Base-by-base conservation (phyloP, 2,113 vertebrate species). In the Podarcis raffonei region DNA sequence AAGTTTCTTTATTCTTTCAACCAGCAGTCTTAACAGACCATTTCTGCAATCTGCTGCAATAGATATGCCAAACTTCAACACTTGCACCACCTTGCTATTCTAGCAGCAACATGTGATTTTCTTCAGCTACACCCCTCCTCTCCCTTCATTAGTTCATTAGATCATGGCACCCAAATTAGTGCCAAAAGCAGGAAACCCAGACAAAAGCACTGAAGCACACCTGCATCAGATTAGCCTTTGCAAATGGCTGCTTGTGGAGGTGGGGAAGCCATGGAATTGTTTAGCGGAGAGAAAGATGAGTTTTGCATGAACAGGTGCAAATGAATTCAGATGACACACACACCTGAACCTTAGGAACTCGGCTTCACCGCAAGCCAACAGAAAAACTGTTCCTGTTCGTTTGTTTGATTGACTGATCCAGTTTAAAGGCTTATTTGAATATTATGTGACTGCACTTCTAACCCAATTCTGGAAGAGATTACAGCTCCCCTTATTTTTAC, bases 381-480 rank as follows among this genome's bases (percentile, higher is more conserved):
- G 20, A 57, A 66, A n/a, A n/a, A n/a, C 7, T 62, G n/a, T 35
- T 35, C 32, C n/a, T 81, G 79, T 32, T 20, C 20, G 8, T 77
- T 32, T 68, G 4, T 6, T 30, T 83, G 62, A 68, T 39, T 68
- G 20, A n/a, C 39, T 84, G 39, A 53, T 15, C 68, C 18, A 15
- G 71, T n/a, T 16, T 42, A 32, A 84, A 48, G 20, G 39, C 16
- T 7, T 2, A 84, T 39, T 39, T 66, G 81, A 39, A 66, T 6
- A n/a, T 22, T 6, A 84, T 53, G 39, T 53, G 30, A 32, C 42
- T 72, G 25, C 2, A 42, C 27, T 84, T 2, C 59, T 81, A 74
- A 72, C 69, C 4, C 23, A 81, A 90, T 88, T 86, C 79, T 59
- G 87, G 85, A 90, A 93, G 93, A 93, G 90, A 91, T 59, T 88